These are phyloP conservation scores for Poeciliopsis retropinna DNA, from an alignment of 2,113 vertebrate genomes.

Conservation along the genomic window DNA sequence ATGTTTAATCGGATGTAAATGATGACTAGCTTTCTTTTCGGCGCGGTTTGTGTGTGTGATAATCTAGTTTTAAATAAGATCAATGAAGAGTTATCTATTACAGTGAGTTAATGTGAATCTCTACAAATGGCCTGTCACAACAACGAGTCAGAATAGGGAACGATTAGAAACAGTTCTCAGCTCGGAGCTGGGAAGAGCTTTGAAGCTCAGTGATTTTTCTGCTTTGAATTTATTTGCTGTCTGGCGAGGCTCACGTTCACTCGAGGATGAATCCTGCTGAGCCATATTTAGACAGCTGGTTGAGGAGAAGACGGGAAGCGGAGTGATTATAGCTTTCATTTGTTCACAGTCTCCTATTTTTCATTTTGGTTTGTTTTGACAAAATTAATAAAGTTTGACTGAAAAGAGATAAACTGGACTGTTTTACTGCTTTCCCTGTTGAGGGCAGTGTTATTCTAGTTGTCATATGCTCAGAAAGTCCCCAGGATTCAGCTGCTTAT, in stretches of 20 bases:
- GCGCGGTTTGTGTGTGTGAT: slow-evolving; percentile 12
- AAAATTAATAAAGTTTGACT: slow-evolving; percentile 62
- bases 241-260: not conserved
- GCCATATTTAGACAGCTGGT: not conserved
- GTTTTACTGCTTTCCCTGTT: slow-evolving; percentile 40
- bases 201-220: slow-evolving; percentile 4
- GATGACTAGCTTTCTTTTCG: slow-evolving; percentile 35
- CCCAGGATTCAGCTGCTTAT: not conserved
- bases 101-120: not conserved
- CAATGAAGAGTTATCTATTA: not conserved
- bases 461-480: not conserved
- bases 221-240: slow-evolving; percentile 33
- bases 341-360: slow-evolving; percentile 45
- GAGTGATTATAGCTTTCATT: slow-evolving; percentile 25
- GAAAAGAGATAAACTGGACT: slow-evolving; percentile 8
- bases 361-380: slow-evolving; percentile 19
- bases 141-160: slow-evolving; percentile 6
- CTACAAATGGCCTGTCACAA: slow-evolving; percentile 9
- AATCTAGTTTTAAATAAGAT: not conserved
- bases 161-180: too few species aligned
- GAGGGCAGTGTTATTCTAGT: slow-evolving; percentile 63
- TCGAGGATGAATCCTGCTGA: not conserved
- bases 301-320: not conserved
- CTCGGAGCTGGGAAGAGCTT: too few species aligned
- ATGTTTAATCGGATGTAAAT: slow-evolving; percentile 60